Evolutionary conservation across 2,113 vertebrate genomes (phyloP).

Genomic region (Oryzias celebensis): DNA sequence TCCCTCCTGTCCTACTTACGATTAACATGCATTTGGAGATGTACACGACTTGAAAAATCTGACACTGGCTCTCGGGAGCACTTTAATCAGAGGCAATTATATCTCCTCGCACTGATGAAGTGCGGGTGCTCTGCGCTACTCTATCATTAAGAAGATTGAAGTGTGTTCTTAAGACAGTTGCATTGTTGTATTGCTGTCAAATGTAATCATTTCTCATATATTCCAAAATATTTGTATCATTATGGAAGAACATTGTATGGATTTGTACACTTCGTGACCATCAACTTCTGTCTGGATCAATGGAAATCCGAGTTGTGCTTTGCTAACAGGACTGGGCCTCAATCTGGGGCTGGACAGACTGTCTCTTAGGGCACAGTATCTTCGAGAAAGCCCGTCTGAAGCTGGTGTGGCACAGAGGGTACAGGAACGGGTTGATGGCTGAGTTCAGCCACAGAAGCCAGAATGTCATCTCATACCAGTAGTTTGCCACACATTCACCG

Average conservation of each 20-base stretch:
- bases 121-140: conserved; percentile 3
- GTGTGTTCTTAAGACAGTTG: conserved; percentile 5
- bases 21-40: conserved; percentile 15
- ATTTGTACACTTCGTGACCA: conserved; percentile 50
- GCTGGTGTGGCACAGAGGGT: conserved; percentile 94
- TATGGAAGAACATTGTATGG: conserved; percentile 60
- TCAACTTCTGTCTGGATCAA: conserved; percentile 41
- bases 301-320: conserved; percentile 28
- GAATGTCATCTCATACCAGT: conserved; percentile 94
- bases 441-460: conserved; percentile 98
- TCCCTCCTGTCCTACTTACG: conserved; percentile 16
- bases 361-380: conserved; percentile 91
- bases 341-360: conserved; percentile 86
- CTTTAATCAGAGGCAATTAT: conserved; percentile 24
- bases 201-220: conserved; percentile 3
- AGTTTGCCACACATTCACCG: conserved; percentile 83
- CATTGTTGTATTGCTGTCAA: conserved; percentile 40
- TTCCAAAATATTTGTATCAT: conserved; percentile 9
- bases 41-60: conserved; percentile 12
- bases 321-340: conserved; percentile 75
- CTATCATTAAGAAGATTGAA: conserved; percentile 17
- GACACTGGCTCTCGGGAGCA: neutral
- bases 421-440: conserved; percentile 91
- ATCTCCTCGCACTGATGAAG: conserved; percentile 5
- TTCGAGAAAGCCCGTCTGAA: conserved; percentile 92